These are phyloP conservation scores for Morus bassanus DNA, from an alignment of 2,797 vertebrate species.

Conservation along the genomic window DNA sequence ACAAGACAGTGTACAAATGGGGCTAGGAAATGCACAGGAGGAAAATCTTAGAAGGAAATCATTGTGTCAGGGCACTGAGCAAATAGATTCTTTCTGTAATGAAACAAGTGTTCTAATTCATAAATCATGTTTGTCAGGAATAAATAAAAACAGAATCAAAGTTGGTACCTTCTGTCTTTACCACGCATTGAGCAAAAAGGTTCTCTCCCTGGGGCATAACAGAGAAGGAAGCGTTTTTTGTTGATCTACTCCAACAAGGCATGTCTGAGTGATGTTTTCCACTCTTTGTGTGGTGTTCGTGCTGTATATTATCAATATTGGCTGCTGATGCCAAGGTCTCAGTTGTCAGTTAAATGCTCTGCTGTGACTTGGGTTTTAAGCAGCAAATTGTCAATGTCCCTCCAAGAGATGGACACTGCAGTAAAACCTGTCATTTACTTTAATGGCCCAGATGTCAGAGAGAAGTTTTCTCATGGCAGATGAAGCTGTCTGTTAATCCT, in stretches of 20 bases:
- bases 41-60: slow-evolving; percentile 63
- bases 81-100: slow-evolving; percentile 33
- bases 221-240: slow-evolving; percentile 18
- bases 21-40: slow-evolving; percentile 33
- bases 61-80: slow-evolving; percentile 44
- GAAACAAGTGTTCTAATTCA: slow-evolving; percentile 57
- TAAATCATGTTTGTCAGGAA: slow-evolving; percentile 64
- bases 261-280: slow-evolving; percentile 7
- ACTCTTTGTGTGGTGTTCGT: background rate
- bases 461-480: slow-evolving; percentile 22
- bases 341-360: background rate
- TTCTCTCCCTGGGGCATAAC: background rate
- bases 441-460: slow-evolving; percentile 20
- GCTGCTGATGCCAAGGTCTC: slow-evolving; percentile 6
- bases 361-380: slow-evolving; percentile 31
- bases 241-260: background rate
- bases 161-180: background rate
- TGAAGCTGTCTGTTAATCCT: slow-evolving; percentile 30
- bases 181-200: background rate
- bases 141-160: slow-evolving; percentile 40
- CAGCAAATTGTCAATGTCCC: background rate
- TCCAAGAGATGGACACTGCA: slow-evolving; percentile 3
- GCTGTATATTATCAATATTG: slow-evolving; percentile 23
- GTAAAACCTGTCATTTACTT: slow-evolving; percentile 42
- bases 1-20: slow-evolving; percentile 45